Conservation (phyloP, 2,797 vertebrate species). For the Scleropages formosus region DNA sequence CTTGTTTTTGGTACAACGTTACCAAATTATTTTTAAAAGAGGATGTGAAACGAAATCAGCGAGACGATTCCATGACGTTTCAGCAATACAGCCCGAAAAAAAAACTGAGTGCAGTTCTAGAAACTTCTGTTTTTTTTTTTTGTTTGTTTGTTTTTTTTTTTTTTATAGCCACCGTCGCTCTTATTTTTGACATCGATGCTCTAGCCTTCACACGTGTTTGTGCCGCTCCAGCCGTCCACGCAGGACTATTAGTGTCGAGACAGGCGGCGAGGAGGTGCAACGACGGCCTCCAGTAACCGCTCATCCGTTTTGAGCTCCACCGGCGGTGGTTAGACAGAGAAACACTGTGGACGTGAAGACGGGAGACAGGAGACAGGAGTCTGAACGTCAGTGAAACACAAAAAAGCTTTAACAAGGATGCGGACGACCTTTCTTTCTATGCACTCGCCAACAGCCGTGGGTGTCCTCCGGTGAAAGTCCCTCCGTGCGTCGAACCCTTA, state of each 20-base stretch:
- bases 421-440: not conserved
- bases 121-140: conserved; percentile 56
- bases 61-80: conserved; percentile 19
- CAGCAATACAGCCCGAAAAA: conserved; percentile 34
- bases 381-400: conserved; percentile 6
- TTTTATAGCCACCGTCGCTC: not conserved
- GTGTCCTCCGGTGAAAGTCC: not conserved
- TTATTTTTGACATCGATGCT: not conserved
- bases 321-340: too few species aligned
- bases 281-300: conserved; percentile 3
- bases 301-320: not conserved
- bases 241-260: conserved; percentile 14
- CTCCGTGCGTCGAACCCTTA: not conserved
- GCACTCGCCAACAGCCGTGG: not conserved
- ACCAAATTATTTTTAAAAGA: not conserved
- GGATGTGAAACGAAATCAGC: conserved; percentile 18
- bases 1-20: conserved; percentile 21
- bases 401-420: not conserved
- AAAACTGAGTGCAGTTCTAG: conserved; percentile 23
- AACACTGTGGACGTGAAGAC: not conserved
- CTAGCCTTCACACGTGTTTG: conserved; percentile 51
- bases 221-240: conserved; percentile 58
- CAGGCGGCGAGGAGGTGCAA: not conserved
- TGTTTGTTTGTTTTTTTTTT: too few species aligned
- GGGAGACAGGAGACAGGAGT: conserved; percentile 6